phyloP scores from a whole-genome alignment of 2,113 vertebrate species.

The Apeltes quadracus region DNA sequence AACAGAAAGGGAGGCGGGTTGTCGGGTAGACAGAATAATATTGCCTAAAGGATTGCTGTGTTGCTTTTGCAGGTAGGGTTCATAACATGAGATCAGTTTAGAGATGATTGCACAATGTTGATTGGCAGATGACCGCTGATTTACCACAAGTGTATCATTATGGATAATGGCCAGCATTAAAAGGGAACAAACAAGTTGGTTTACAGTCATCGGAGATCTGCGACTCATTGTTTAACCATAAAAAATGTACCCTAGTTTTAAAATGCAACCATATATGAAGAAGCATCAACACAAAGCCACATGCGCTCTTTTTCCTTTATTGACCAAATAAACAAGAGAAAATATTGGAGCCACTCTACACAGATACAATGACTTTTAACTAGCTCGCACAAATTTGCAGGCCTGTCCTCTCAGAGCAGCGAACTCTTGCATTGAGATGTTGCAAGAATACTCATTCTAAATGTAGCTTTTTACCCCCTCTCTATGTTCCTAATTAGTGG shows the following conservation, averaged over 20 bases:
- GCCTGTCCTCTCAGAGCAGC: too few relatives aligned
- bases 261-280: not conserved
- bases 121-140: conserved; percentile 1
- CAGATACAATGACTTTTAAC: not conserved
- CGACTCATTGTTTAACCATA: not conserved
- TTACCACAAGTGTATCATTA: not conserved
- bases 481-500: not conserved
- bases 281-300: conserved; percentile 7
- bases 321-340: not conserved
- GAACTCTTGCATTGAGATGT: not conserved
- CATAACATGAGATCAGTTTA: not conserved
- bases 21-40: not conserved
- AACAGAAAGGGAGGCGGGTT: not conserved
- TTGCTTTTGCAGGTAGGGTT: not conserved
- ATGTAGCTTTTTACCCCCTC: not conserved
- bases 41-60: not conserved
- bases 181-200: not conserved
- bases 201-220: too few relatives aligned
- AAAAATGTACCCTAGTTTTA: not conserved
- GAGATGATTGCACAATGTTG: not conserved
- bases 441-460: not conserved
- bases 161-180: not conserved
- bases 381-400: not conserved
- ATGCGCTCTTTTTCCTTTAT: conserved; percentile 1
- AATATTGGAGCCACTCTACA: not conserved